Conservation (phyloP, 2,113 vertebrate genomes). For the Petroica traversi region DNA sequence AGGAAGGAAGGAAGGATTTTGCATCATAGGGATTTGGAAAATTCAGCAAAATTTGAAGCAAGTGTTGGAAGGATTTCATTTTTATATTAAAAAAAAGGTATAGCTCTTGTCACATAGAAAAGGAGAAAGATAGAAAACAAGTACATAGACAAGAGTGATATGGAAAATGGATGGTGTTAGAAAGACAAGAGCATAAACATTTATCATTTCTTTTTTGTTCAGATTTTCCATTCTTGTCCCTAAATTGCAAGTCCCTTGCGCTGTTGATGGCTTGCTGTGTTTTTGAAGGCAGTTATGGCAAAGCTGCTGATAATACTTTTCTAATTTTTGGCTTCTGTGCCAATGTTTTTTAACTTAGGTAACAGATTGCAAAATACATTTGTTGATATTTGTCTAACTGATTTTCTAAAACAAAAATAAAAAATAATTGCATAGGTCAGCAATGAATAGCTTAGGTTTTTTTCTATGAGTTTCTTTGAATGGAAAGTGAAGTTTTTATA, state of each 20-base stretch:
- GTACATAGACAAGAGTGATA: neutral
- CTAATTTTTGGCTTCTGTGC: neutral
- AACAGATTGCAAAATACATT: neutral
- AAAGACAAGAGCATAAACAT: neutral
- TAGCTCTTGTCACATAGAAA: neutral
- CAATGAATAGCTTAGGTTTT: constrained; percentile 5
- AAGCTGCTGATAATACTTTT: neutral
- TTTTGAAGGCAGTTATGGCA: neutral
- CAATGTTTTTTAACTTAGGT: neutral
- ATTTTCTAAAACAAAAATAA: constrained; percentile 2
- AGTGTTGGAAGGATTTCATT: neutral
- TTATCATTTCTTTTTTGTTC: neutral
- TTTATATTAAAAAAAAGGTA: neutral
- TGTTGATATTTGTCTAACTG: neutral
- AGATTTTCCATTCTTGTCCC: neutral
- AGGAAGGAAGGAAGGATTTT: neutral
- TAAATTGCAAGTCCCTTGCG: neutral
- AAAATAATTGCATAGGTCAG: neutral
- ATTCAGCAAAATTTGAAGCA: neutral
- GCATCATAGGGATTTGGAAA: neutral
- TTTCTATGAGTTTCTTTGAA: neutral
- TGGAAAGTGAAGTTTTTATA: constrained; percentile 40
- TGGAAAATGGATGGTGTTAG: neutral
- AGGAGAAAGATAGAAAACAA: neutral
- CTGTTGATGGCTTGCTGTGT: neutral